These are phyloP conservation scores for Gallinago jamesoni DNA, from an alignment of 2,113 vertebrate species.

Conservation along the genomic window DNA sequence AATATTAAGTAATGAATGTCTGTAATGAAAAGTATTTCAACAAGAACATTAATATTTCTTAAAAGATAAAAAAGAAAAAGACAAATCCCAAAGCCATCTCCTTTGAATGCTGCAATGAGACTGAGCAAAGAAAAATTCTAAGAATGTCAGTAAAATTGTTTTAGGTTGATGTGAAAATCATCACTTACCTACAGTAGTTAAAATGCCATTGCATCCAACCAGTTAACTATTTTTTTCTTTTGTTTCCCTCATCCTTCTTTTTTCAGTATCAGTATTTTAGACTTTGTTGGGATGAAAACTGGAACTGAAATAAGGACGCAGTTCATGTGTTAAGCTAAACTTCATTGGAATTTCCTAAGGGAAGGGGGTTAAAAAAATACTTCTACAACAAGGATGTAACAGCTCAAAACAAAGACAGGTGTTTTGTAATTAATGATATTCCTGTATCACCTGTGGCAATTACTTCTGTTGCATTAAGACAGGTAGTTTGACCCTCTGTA, in stretches of 20 bases:
- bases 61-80: not conserved
- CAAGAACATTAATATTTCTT: constrained; percentile 38
- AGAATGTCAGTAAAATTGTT: constrained; percentile 33
- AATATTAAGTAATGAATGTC: not conserved
- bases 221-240: not conserved
- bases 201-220: not conserved
- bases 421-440: not conserved
- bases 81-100: constrained; percentile 8
- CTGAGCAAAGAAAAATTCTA: constrained; percentile 19
- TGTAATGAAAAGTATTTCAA: constrained; percentile 55
- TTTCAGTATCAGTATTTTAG: too few relatives aligned
- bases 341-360: not conserved
- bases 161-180: constrained; percentile 47
- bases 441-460: not conserved
- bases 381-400: not conserved
- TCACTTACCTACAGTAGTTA: constrained; percentile 10
- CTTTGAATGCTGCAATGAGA: not conserved
- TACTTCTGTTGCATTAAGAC: not conserved
- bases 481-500: not conserved
- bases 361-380: not conserved
- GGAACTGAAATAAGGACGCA: too few relatives aligned
- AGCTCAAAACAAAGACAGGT: not conserved
- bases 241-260: too few relatives aligned
- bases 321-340: not conserved
- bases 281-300: too few relatives aligned